Conservation (phyloP, 2,113 vertebrate species). For the Spea multiplicata region DNA sequence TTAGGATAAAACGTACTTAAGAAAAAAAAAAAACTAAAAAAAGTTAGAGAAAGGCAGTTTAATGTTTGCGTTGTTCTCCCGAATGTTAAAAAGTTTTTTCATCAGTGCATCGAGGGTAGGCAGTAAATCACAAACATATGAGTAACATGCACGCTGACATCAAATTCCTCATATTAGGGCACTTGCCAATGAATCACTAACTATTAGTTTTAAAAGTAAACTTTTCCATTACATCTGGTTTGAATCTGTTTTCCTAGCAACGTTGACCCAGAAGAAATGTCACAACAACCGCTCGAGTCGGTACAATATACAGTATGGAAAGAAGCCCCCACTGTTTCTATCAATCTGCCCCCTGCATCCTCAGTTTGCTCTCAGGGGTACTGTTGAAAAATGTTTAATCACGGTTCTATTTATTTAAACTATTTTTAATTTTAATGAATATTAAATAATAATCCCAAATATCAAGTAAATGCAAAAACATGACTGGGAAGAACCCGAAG, state of each 20-base stretch:
- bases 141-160: constrained; percentile 3
- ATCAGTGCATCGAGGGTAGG: not conserved
- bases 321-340: not conserved
- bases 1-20: too few relatives aligned
- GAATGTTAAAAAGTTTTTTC: not conserved
- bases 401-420: too few relatives aligned
- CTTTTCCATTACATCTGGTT: constrained; percentile 41
- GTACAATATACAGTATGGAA: constrained; percentile 2
- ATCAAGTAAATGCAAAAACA: too few relatives aligned
- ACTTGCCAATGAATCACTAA: constrained; percentile 31
- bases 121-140: constrained; percentile 24
- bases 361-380: too few relatives aligned
- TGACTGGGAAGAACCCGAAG: too few relatives aligned
- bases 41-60: too few relatives aligned
- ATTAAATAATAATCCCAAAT: too few relatives aligned
- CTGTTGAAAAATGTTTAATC: too few relatives aligned
- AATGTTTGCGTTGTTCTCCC: not conserved
- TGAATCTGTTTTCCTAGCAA: constrained; percentile 43
- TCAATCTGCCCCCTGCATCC: not conserved
- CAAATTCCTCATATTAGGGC: constrained; percentile 17
- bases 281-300: constrained; percentile 32
- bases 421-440: too few relatives aligned
- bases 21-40: too few relatives aligned
- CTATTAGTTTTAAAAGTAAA: constrained; percentile 34
- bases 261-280: constrained; percentile 34